Percentiles rank a stretch among this genome's conserved stretches.
phyloP scores from a whole-genome alignment of 2,797 vertebrate genomes.

The Enoplosus armatus region DNA sequence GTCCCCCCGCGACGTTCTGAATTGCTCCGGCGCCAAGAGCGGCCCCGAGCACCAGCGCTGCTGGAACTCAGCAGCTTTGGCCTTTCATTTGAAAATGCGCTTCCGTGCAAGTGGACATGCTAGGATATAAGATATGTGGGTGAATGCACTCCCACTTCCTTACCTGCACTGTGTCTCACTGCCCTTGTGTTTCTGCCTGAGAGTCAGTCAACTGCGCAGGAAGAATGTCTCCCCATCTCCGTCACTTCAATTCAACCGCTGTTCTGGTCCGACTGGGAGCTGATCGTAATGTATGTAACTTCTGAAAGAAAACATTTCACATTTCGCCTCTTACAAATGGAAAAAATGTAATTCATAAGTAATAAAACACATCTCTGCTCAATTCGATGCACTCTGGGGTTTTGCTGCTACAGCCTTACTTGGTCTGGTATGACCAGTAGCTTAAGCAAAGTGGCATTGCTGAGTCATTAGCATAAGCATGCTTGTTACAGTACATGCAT shows the following conservation, averaged over 20 bases:
- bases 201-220: neutral
- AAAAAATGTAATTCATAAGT: neutral
- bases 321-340: neutral
- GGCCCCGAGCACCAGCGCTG: neutral
- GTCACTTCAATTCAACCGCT: neutral
- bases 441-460: neutral
- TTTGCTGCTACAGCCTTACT: neutral
- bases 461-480: neutral
- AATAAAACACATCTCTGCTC: neutral
- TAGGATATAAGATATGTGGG: conserved; percentile 21
- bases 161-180: neutral
- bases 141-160: conserved; percentile 1
- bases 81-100: conserved; percentile 21
- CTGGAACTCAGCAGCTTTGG: conserved; percentile 21
- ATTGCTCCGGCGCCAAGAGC: conserved; percentile 20
- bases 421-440: neutral
- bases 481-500: neutral
- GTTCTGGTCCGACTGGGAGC: neutral
- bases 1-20: conserved; percentile 16
- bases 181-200: conserved; percentile 7
- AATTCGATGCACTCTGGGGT: neutral
- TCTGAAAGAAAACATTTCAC: neutral
- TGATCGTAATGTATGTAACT: neutral
- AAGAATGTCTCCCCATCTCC: neutral
- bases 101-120: conserved; percentile 7